Conservation (phyloP, 2,888 invertebrate genomes). For the Pristionchus arcanus region DNA sequence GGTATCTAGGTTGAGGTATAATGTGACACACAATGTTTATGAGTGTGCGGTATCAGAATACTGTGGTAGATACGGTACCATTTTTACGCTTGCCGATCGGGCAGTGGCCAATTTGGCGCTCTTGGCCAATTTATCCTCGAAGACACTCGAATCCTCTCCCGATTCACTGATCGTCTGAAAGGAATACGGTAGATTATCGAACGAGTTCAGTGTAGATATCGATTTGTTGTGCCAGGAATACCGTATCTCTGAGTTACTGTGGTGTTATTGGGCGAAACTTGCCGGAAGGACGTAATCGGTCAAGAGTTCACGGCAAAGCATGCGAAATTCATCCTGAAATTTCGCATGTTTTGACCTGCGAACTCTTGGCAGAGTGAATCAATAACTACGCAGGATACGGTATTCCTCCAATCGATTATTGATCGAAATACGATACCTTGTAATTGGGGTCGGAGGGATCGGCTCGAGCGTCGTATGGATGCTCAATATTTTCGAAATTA, state of each 20-base stretch:
- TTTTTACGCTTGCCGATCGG: neutral
- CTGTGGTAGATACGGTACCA: neutral
- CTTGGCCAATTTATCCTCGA: constrained; percentile 21
- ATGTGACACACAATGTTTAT: too few species aligned
- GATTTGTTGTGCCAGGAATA: too few species aligned
- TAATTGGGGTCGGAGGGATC: constrained; percentile 20
- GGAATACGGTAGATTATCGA: neutral
- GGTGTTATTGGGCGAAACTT: neutral
- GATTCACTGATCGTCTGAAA: neutral
- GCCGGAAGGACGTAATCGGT: neutral
- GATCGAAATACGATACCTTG: neutral
- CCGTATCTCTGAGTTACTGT: neutral
- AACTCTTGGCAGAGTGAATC: neutral
- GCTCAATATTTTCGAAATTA: neutral
- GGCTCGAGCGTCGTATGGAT: constrained; percentile 7
- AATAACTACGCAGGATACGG: neutral
- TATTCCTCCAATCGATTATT: neutral
- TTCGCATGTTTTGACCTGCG: neutral
- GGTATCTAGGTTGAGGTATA: neutral
- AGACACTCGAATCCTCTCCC: neutral
- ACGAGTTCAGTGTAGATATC: too few species aligned
- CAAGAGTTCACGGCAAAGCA: constrained; percentile 34
- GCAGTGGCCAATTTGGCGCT: neutral
- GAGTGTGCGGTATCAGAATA: too few species aligned
- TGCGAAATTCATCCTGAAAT: constrained; percentile 39